phyloP scores from a whole-genome alignment of 2,888 invertebrate species.

The Pheosia gnoma region DNA sequence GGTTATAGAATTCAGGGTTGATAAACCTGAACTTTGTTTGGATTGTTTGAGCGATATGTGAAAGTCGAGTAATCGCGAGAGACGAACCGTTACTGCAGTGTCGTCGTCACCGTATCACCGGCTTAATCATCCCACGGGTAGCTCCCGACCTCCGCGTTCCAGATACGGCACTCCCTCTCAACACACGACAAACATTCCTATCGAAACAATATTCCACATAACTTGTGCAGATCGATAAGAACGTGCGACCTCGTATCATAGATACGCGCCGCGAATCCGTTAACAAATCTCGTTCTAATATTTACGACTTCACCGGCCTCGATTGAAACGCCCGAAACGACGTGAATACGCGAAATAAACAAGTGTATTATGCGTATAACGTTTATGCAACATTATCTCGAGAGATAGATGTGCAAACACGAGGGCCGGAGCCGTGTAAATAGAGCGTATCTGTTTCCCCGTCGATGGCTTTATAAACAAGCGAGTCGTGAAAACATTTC shows the following conservation, averaged over 20 bases:
- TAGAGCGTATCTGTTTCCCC: slow-evolving; percentile 77
- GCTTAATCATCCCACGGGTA: slow-evolving; percentile 70
- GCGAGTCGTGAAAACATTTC: slow-evolving; percentile 79
- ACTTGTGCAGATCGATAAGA: slow-evolving; percentile 60
- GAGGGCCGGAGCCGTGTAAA: slow-evolving; percentile 65
- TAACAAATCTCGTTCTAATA: slow-evolving; percentile 50
- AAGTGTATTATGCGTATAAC: slow-evolving; percentile 55
- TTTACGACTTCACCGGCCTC: slow-evolving; percentile 50
- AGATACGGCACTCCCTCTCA: slow-evolving; percentile 61
- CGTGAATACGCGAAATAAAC: slow-evolving; percentile 60
- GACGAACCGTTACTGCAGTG: slow-evolving; percentile 44
- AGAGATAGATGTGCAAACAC: slow-evolving; percentile 74
- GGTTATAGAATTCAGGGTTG: slow-evolving; percentile 44
- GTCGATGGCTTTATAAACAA: slow-evolving; percentile 81
- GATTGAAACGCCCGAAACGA: slow-evolving; percentile 62
- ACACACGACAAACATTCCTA: slow-evolving; percentile 67
- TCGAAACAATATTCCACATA: slow-evolving; percentile 75
- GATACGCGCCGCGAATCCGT: slow-evolving; percentile 56
- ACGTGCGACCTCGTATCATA: slow-evolving; percentile 60
- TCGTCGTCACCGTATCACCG: slow-evolving; percentile 61
- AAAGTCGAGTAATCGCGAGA: slow-evolving; percentile 57
- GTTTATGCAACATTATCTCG: slow-evolving; percentile 78
- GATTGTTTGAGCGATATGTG: slow-evolving; percentile 64
- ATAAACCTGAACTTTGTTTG: slow-evolving; percentile 50
- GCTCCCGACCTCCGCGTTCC: slow-evolving; percentile 56